Conservation (phyloP, 2,113 vertebrate genomes). For the human region GRCh38 chr1:94709501-94710000, state of each 20-base stretch:
- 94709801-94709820: background rate
- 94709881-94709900: background rate
- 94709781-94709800: background rate
- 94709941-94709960: background rate
- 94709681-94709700: background rate
- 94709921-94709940: background rate
- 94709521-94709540: background rate
- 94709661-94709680: background rate
- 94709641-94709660: background rate
- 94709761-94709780: background rate
- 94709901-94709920: background rate
- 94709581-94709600: background rate
- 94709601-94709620: background rate
- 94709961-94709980: background rate
- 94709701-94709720: background rate
- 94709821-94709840: background rate
- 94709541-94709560: background rate
- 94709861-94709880: background rate
- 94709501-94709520: rapidly evolving
- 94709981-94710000: background rate
- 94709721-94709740: background rate
- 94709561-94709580: background rate
- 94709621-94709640: background rate
- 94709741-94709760: background rate
- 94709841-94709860: background rate